Conservation (phyloP, 2,888 invertebrate species). For the Auanema freiburgensis region DNA sequence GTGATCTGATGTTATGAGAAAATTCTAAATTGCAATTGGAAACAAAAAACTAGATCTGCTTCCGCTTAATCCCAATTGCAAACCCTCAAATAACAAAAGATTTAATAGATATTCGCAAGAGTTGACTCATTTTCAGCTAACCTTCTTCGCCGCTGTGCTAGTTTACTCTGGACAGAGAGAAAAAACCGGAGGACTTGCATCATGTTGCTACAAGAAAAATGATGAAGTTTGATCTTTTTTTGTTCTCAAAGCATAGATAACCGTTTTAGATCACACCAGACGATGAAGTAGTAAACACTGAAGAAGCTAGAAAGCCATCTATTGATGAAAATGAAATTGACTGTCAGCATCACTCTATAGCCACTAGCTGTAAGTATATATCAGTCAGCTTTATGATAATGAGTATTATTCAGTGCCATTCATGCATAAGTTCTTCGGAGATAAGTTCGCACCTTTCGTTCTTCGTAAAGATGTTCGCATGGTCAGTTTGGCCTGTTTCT, state of each 20-base stretch:
- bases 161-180: conserved; percentile 60
- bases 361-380: conserved; percentile 36
- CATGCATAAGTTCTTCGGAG: conserved; percentile 61
- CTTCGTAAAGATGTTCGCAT: conserved; percentile 52
- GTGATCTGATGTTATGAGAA: not conserved
- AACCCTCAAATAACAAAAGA: too few species aligned
- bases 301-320: conserved; percentile 5
- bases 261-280: not conserved
- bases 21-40: not conserved
- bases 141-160: conserved; percentile 61
- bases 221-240: conserved; percentile 9
- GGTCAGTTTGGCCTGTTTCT: conserved; percentile 47
- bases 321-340: conserved; percentile 28
- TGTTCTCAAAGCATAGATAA: not conserved
- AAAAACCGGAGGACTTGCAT: conserved; percentile 53
- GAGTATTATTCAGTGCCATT: conserved; percentile 49
- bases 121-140: conserved; percentile 41
- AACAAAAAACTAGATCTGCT: conserved; percentile 7
- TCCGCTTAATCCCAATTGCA: too few species aligned
- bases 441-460: conserved; percentile 55
- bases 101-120: too few species aligned
- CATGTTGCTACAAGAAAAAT: conserved; percentile 48
- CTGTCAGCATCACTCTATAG: conserved; percentile 42
- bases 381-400: not conserved
- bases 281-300: not conserved